Evolutionary conservation across 2,113 vertebrate genomes (phyloP).

Genomic region (Halcyon senegalensis): DNA sequence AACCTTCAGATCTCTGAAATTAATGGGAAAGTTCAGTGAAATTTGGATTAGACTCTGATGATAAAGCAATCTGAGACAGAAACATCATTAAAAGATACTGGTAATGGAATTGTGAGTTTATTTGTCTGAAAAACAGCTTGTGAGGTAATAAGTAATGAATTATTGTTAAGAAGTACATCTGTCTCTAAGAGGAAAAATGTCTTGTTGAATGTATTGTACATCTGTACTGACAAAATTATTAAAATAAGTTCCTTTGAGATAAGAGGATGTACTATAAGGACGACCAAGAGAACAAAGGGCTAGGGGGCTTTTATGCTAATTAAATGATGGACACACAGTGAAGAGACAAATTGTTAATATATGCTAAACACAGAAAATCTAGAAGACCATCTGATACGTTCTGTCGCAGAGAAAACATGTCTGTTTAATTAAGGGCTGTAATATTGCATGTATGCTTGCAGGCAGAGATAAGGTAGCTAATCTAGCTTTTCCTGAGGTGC

Average conservation of each 20-base stretch:
- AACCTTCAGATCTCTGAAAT: constrained; percentile 15
- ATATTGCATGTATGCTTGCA: constrained; percentile 45
- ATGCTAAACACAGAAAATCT: constrained; percentile 38
- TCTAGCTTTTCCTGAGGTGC: constrained; percentile 43
- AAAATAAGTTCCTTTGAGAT: constrained; percentile 32
- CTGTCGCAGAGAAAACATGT: constrained; percentile 17
- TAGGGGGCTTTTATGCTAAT: constrained; percentile 17
- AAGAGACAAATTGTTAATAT: constrained; percentile 22
- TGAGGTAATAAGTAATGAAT: constrained; percentile 35
- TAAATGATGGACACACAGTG: background rate
- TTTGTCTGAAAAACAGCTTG: constrained; percentile 53
- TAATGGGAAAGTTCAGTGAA: constrained; percentile 35
- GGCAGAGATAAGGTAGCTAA: constrained; percentile 61
- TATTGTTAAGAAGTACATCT: constrained; percentile 24
- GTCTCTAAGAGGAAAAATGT: constrained; percentile 14
- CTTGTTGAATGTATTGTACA: background rate
- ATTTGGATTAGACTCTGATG: constrained; percentile 19
- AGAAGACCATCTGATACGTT: constrained; percentile 23
- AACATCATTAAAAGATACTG: constrained; percentile 55
- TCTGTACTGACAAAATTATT: constrained; percentile 29
- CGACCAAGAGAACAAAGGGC: background rate
- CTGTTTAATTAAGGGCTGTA: constrained; percentile 57
- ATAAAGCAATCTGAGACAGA: constrained; percentile 35
- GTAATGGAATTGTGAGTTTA: constrained; percentile 37
- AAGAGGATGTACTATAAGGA: background rate